Evolutionary conservation across 1,140 invertebrate genomes (phyloP).

Genomic region (Drosophila hydei): DNA sequence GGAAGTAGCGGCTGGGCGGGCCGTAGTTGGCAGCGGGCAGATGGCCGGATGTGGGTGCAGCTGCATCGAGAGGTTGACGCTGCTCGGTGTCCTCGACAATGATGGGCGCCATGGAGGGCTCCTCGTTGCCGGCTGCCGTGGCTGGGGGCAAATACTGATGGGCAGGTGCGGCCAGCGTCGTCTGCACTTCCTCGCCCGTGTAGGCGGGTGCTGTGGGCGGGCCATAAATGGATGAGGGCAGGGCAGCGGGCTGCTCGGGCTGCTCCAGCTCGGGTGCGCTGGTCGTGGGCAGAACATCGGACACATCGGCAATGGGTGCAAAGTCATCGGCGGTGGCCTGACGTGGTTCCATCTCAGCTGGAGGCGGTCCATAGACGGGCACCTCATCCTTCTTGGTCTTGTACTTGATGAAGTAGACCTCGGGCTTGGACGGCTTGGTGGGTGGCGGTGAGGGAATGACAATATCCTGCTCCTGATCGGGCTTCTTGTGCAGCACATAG

Average conservation of each 20-base stretch:
- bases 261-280: constrained; percentile 65
- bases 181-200: constrained; percentile 65
- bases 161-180: constrained; percentile 62
- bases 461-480: constrained; percentile 90
- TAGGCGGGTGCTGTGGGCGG: constrained; percentile 67
- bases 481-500: constrained; percentile 93
- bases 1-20: constrained; percentile 73
- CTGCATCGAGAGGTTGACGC: constrained; percentile 42
- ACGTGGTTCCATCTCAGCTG: constrained; percentile 79
- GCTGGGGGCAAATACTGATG: constrained; percentile 76
- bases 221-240: constrained; percentile 59
- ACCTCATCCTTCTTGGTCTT: constrained; percentile 87
- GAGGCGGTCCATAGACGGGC: constrained; percentile 83
- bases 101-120: constrained; percentile 69
- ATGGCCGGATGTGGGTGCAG: constrained; percentile 36
- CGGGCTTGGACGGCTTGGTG: constrained; percentile 91
- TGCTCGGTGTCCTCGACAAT: constrained; percentile 69
- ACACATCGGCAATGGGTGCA: constrained; percentile 54
- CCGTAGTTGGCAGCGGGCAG: constrained; percentile 73
- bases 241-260: constrained; percentile 61
- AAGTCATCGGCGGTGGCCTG: constrained; percentile 64
- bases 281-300: constrained; percentile 65
- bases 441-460: constrained; percentile 90
- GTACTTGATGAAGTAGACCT: constrained; percentile 95
- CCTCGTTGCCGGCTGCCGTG: constrained; percentile 57